Conservation (phyloP, 2,797 vertebrate species). For the Monodelphis domestica region DNA sequence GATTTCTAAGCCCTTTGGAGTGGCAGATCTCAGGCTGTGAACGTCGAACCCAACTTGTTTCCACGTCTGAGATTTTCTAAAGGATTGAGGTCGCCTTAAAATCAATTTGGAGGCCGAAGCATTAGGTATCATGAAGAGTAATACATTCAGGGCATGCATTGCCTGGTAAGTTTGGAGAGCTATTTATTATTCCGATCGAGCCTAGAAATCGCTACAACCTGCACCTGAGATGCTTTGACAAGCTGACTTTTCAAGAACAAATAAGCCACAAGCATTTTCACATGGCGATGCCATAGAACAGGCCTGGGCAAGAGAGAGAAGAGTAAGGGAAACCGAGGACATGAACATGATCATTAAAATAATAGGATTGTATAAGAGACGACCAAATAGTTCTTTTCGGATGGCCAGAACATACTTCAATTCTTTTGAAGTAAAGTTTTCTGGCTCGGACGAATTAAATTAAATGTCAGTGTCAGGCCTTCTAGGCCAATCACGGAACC, state of each 20-base stretch:
- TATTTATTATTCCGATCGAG: constrained; percentile 28
- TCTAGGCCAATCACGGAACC: constrained; percentile 22
- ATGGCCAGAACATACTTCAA: neutral
- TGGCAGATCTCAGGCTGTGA: too few species aligned
- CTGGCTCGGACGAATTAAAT: constrained; percentile 28
- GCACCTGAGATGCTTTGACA: neutral
- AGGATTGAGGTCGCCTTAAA: constrained; percentile 22
- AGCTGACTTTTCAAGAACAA: neutral
- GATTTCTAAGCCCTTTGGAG: too few species aligned
- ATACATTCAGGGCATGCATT: neutral
- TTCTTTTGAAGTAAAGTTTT: constrained; percentile 16
- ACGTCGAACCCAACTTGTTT: too few species aligned
- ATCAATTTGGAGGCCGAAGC: neutral
- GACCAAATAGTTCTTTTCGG: neutral
- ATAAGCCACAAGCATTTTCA: neutral
- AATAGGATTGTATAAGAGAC: neutral
- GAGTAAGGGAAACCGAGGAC: neutral
- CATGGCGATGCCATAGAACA: neutral
- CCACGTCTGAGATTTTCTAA: neutral
- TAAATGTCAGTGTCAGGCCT: constrained; percentile 36
- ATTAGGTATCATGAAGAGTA: constrained; percentile 16
- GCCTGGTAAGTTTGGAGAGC: constrained; percentile 7
- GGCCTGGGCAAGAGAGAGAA: neutral
- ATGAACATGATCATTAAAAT: neutral
- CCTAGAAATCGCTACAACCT: neutral